Evolutionary conservation across 2,797 vertebrate species (phyloP).

Genomic region (Falco biarmicus): DNA sequence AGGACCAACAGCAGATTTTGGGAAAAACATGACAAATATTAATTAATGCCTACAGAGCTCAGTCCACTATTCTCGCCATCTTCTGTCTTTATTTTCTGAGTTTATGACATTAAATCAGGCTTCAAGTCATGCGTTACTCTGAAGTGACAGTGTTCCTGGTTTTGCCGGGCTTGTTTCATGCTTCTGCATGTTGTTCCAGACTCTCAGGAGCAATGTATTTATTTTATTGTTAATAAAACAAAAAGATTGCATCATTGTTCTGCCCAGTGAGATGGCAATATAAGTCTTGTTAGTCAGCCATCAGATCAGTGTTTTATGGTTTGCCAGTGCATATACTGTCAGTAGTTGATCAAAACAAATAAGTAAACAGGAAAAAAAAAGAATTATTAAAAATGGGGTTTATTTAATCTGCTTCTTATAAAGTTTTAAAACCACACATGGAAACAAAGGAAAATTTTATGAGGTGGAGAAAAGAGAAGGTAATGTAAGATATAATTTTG

Average conservation of each 20-base stretch:
- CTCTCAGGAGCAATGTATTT: slow-evolving; percentile 1
- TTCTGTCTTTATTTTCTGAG: not conserved
- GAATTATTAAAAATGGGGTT: not conserved
- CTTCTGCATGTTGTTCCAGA: not conserved
- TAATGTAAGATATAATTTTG: not conserved
- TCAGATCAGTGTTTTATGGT: not conserved
- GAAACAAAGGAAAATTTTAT: not conserved
- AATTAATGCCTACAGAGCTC: not conserved
- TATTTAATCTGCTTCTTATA: not conserved
- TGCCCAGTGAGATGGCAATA: not conserved
- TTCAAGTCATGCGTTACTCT: not conserved
- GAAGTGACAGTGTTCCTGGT: not conserved
- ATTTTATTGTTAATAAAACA: slow-evolving; percentile 34
- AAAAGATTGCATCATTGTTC: not conserved
- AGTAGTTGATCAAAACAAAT: not conserved
- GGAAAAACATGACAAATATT: not conserved
- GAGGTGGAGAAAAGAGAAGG: not conserved
- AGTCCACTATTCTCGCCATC: not conserved
- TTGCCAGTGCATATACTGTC: not conserved
- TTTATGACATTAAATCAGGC: not conserved
- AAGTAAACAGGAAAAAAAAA: not conserved
- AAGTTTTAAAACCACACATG: not conserved
- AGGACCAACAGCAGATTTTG: not conserved
- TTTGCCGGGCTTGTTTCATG: not conserved
- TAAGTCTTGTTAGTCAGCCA: not conserved